These are phyloP conservation scores for Drosophila mayaguana DNA, from an alignment of 2,888 invertebrate genomes.

Conservation along the genomic window DNA sequence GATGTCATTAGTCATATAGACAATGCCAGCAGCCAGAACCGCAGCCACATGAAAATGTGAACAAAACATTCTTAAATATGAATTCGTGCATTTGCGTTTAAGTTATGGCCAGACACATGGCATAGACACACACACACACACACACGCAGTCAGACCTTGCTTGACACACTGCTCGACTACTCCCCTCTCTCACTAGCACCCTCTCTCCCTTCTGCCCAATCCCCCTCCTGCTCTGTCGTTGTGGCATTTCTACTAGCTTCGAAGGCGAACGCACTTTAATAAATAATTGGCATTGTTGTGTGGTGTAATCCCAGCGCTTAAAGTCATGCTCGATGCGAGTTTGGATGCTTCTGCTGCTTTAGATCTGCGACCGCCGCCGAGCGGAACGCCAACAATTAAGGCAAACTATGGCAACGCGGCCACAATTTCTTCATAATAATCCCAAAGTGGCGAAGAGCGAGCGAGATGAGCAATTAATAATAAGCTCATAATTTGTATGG, in stretches of 20 bases:
- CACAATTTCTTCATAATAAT: conserved; percentile 76
- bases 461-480: conserved; percentile 82
- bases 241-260: conserved; percentile 28
- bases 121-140: not conserved
- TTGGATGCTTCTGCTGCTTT: conserved; percentile 14
- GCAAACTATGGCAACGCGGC: conserved; percentile 69
- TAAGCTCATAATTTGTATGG: conserved; percentile 84
- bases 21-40: conserved; percentile 53
- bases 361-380: conserved; percentile 46
- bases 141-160: conserved; percentile 1
- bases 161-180: not conserved
- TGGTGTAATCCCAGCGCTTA: conserved; percentile 65
- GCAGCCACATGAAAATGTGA: conserved; percentile 20
- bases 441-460: conserved; percentile 37
- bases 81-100: conserved; percentile 71
- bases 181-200: not conserved
- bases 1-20: conserved; percentile 84
- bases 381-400: conserved; percentile 79
- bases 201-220: not conserved
- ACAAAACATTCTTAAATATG: conserved; percentile 67
- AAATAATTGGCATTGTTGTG: conserved; percentile 78
- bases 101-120: conserved; percentile 64
- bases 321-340: conserved; percentile 27
- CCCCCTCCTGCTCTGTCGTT: not conserved
- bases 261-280: conserved; percentile 70